These are phyloP conservation scores for Liopterus haemorrhoidalis DNA, from an alignment of 2,888 invertebrate genomes.

Conservation along the genomic window DNA sequence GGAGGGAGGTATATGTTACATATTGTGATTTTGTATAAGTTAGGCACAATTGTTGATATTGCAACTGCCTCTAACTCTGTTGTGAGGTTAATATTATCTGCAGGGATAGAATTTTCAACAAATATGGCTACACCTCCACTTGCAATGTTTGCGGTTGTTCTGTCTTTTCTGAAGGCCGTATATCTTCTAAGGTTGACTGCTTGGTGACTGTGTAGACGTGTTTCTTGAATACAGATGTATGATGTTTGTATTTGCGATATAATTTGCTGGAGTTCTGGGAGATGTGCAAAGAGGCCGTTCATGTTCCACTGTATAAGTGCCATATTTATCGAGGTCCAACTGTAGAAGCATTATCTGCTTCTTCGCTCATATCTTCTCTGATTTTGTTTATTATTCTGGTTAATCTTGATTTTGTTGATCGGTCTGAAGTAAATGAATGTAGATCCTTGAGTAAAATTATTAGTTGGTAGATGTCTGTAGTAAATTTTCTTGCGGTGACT, in stretches of 20 bases:
- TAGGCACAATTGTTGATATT: neutral
- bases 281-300: slow-evolving; percentile 2
- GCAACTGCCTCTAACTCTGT: slow-evolving; percentile 1
- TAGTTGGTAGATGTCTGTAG: slow-evolving; percentile 3
- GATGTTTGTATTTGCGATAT: neutral
- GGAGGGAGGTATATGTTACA: slow-evolving; percentile 4
- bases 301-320: slow-evolving; percentile 5
- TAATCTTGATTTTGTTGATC: slow-evolving; percentile 15
- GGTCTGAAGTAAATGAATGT: slow-evolving; percentile 5
- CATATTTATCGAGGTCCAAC: neutral
- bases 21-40: neutral
- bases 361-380: neutral
- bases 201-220: neutral
- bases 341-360: neutral
- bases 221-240: slow-evolving; percentile 4
- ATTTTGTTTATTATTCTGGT: slow-evolving; percentile 17
- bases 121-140: slow-evolving; percentile 7
- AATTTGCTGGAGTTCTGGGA: slow-evolving; percentile 3
- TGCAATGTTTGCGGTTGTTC: too few species aligned
- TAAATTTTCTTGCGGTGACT: slow-evolving; percentile 8
- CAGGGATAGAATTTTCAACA: neutral
- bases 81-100: slow-evolving; percentile 3
- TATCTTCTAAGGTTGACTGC: neutral
- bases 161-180: neutral
- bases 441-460: slow-evolving; percentile 12